Evolutionary conservation across 2,113 vertebrate species (phyloP), one percentile per base, ranked within the genome.

Genomic region (Pluvialis apricaria): DNA sequence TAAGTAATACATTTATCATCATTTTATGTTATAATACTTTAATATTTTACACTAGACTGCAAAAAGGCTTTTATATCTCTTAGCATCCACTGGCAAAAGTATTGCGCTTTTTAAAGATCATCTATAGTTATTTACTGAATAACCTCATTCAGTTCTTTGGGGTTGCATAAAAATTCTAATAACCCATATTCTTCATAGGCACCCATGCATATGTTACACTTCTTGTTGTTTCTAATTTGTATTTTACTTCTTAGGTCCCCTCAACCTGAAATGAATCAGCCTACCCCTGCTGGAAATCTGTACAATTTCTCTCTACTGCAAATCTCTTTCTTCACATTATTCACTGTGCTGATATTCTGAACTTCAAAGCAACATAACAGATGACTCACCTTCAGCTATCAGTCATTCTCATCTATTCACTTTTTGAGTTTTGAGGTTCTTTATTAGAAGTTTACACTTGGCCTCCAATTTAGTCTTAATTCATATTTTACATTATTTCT

Each of bases 301-400:
- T 24, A 60, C 14, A 42, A 42, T 93, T 93, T 93, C 66, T 80
- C 38, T 87, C 22, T 76, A 44, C 15, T 69, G 61, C 40, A 88
- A 64, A 62, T 54, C 6, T 69, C 47, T 91, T 92, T 52, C 61
- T 83, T 86, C 73, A 83, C 12, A n/a, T 71, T 75, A 78, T 86
- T 94, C 49, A 82, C 31, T 64, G 29, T 90, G 60, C 29, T 79
- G 55, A 76, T 62, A 60, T 20, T 90, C 34, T 94, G 69, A 86
- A 88, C 75, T 77, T 58, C 81, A 58, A 75, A 77, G 36, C 34
- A 88, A 31, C 5, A 15, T 84, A 79, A 92, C 34, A 83, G 61
- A 83, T 93, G 45, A 96, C 20, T 93, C 62, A 92, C 44, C 34
- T 92, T 80, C 75, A 92, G 21, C 44, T 92, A 81, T 85, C 32